phyloP scores from a whole-genome alignment of 2,113 vertebrate species.

The Illadopsis cleaveri region DNA sequence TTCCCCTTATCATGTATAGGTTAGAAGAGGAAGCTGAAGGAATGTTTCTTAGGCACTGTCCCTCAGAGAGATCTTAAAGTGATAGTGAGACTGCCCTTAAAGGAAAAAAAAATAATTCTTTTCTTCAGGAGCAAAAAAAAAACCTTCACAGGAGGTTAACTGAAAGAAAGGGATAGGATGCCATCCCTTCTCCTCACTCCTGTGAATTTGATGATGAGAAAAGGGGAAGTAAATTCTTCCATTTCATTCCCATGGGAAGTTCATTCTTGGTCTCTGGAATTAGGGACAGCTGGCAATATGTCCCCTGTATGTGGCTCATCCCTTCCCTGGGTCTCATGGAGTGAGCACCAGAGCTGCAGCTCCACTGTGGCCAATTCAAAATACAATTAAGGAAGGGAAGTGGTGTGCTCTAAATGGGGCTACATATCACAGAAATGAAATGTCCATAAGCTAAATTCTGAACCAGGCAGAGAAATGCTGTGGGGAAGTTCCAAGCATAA shows the following conservation, averaged over 20 bases:
- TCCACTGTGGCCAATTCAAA: neutral
- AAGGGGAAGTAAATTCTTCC: neutral
- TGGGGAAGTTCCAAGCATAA: neutral
- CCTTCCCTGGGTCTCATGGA: neutral
- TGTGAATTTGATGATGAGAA: neutral
- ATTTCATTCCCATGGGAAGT: neutral
- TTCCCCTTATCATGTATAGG: neutral
- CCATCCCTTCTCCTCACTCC: neutral
- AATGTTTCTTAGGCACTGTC: neutral
- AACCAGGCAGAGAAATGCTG: neutral
- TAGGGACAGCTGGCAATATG: neutral
- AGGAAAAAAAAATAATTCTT: neutral
- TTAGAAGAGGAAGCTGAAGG: neutral
- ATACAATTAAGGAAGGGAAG: neutral
- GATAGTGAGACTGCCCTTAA: neutral
- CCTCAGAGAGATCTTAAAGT: neutral
- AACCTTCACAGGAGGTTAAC: fast-evolving
- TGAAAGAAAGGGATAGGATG: neutral
- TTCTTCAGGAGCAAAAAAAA: neutral
- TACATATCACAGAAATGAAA: neutral
- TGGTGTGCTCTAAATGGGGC: neutral
- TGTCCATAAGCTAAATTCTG: neutral
- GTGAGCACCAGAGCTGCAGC: neutral
- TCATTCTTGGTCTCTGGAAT: neutral
- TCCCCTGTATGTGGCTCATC: neutral